A percentile compares a stretch with the other conserved stretches of the same genome.
These are phyloP conservation scores for Pachyuromys duprasi DNA, from an alignment of 2,797 vertebrate genomes.

Conservation along the genomic window DNA sequence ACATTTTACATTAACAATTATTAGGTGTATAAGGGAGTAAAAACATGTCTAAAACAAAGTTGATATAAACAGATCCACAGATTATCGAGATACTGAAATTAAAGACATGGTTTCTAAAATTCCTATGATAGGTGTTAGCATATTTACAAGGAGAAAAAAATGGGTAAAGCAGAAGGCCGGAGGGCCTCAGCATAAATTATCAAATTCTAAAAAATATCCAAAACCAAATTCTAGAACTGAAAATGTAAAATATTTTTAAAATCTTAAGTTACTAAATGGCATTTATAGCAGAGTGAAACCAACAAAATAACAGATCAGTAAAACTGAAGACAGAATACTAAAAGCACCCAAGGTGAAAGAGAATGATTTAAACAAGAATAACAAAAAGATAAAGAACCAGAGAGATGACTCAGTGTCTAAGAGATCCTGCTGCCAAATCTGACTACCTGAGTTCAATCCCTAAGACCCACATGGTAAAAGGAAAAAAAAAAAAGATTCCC, in stretches of 20 bases:
- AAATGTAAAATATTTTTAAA: neutral
- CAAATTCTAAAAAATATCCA: conserved; percentile 3
- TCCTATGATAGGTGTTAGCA: neutral
- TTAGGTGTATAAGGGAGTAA: neutral
- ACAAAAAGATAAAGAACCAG: neutral
- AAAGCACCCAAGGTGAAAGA: conserved; percentile 46
- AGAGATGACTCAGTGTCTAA: neutral
- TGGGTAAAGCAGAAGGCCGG: neutral
- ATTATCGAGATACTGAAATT: conserved; percentile 5
- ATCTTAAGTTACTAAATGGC: neutral
- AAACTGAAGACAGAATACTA: conserved; percentile 37
- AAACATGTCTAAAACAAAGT: neutral
- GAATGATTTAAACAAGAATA: neutral
- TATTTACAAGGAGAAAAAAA: neutral
- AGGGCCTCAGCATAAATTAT: neutral
- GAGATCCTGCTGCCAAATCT: neutral
- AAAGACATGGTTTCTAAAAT: conserved; percentile 26
- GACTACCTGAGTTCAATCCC: neutral
- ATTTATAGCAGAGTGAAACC: neutral
- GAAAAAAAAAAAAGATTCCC: neutral
- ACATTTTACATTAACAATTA: neutral
- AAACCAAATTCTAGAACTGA: conserved; percentile 31
- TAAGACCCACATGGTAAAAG: too few relatives aligned
- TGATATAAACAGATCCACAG: neutral
- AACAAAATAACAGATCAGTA: conserved; percentile 44